Evolutionary conservation across 64 coral and sea anemone genomes (phyloP), one percentile per base, ranked within the genome.

Genomic region (Astreopora myriophthalma): DNA sequence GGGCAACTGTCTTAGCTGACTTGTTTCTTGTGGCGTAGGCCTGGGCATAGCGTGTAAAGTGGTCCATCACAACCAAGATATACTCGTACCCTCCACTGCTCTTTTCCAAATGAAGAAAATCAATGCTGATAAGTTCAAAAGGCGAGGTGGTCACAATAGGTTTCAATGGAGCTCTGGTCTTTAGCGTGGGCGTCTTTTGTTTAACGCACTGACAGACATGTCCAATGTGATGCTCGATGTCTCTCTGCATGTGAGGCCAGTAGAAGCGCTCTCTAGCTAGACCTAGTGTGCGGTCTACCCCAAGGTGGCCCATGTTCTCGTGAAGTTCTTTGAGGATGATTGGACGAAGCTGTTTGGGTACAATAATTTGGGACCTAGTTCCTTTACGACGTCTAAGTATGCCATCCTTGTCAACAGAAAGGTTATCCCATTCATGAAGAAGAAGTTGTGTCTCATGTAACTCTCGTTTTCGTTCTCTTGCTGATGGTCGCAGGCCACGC

Each of bases 401-500:
- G 17, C 86, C 71, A 40, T 88, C 86, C 31, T 73, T 24, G 29
- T 52, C 68, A 60, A 88, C 5, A 9, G 40, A 55, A 32, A 88
- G 69, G 44, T 31, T 73, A n/a, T 88, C 68, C 85, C 85, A 88
- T 74, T 88, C 85, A 52, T 74, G 48, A 24, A 88, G 86, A 26
- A 88, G 70, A 4, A 35, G 72, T 35, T 66, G 86, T 20, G 55
- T 55, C n/a, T 34, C 73, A 16, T 11, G 38, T 24, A 55, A 24
- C 34, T 88, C 86, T 23, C 30, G 28, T 55, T 88, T 88, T 12
- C 17, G 35, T n/a, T 88, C 7, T 3, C 49, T 55, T 55, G 61
- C 23, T 65, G 61, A 22, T 65, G 61, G 61, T 23, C 61, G 61
- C 23, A 22, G 6, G 61, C 61, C 61, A 65, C 61, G 23, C 61